A percentile compares a stretch with the other conserved stretches of the same genome.
Conservation (phyloP, 2,113 vertebrate species). For the Pongo abelii region DNA sequence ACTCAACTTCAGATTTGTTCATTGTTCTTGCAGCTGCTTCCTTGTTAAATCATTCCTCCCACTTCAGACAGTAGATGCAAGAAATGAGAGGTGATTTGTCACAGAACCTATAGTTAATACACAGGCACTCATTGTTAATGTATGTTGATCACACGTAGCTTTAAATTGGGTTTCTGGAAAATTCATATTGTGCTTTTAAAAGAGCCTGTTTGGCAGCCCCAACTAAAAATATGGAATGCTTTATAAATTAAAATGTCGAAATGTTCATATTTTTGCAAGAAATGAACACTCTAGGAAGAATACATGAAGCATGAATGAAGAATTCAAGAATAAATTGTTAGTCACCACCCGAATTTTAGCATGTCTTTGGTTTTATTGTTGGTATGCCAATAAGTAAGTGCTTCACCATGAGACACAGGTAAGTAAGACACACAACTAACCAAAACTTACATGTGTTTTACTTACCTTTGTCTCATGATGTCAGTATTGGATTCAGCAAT, state of each 20-base stretch:
- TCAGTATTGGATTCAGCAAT: background rate
- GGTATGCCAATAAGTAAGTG: background rate
- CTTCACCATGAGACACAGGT: background rate
- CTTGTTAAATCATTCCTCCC: slow-evolving; percentile 57
- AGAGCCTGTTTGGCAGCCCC: background rate
- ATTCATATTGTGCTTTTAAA: slow-evolving; percentile 5
- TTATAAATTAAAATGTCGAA: slow-evolving; percentile 17
- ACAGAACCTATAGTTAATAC: slow-evolving; percentile 41
- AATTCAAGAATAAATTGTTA: background rate
- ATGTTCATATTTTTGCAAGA: background rate
- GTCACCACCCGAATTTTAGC: background rate
- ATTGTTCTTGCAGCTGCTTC: slow-evolving; percentile 71
- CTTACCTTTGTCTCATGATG: background rate
- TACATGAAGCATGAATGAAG: background rate
- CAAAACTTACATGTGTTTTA: background rate
- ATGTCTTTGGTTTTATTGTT: background rate
- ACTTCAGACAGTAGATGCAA: slow-evolving; percentile 47
- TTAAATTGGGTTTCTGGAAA: slow-evolving; percentile 22
- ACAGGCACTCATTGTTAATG: background rate
- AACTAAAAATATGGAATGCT: background rate
- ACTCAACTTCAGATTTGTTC: slow-evolving; percentile 35
- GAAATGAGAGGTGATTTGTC: slow-evolving; percentile 46
- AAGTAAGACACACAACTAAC: background rate
- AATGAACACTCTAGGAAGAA: background rate
- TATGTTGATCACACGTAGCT: background rate